These are phyloP conservation scores for Hippolais icterina DNA, from an alignment of 2,113 vertebrate genomes.

Conservation along the genomic window DNA sequence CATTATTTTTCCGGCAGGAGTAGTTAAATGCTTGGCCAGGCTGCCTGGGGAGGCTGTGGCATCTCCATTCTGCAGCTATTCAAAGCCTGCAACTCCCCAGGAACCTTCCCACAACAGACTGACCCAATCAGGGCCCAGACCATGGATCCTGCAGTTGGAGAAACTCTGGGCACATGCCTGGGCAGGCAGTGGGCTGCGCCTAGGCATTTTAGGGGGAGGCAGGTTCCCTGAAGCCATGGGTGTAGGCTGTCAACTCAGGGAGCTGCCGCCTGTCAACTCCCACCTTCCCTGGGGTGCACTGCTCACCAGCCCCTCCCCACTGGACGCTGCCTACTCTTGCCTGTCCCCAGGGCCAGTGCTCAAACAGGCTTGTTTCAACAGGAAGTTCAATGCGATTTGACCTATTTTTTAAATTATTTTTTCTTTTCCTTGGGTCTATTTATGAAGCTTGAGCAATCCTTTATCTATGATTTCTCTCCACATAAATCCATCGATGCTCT, in stretches of 20 bases:
- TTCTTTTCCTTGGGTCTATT: not conserved
- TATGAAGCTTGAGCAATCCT: conserved; percentile 35
- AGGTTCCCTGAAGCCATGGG: not conserved
- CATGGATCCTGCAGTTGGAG: not conserved
- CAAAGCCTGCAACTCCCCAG: not conserved
- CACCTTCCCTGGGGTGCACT: not conserved
- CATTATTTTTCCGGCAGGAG: not conserved
- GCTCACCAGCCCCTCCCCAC: not conserved
- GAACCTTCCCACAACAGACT: not conserved
- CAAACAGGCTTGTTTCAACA: conserved; percentile 1
- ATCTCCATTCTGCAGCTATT: not conserved
- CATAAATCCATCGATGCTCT: not conserved
- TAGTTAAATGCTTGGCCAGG: not conserved
- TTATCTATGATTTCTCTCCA: conserved; percentile 18
- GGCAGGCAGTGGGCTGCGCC: accelerated
- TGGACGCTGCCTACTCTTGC: not conserved
- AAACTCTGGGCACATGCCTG: not conserved
- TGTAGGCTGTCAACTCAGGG: not conserved
- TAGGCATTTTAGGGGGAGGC: not conserved
- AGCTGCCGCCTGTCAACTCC: not conserved
- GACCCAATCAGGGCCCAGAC: not conserved
- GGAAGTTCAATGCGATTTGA: conserved; percentile 30
- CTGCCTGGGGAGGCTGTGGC: not conserved
- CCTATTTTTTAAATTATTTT: conserved; percentile 8
- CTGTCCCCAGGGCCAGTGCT: not conserved